Evolutionary conservation across 2,888 invertebrate species (phyloP).

Genomic region (Eupithecia inturbata): DNA sequence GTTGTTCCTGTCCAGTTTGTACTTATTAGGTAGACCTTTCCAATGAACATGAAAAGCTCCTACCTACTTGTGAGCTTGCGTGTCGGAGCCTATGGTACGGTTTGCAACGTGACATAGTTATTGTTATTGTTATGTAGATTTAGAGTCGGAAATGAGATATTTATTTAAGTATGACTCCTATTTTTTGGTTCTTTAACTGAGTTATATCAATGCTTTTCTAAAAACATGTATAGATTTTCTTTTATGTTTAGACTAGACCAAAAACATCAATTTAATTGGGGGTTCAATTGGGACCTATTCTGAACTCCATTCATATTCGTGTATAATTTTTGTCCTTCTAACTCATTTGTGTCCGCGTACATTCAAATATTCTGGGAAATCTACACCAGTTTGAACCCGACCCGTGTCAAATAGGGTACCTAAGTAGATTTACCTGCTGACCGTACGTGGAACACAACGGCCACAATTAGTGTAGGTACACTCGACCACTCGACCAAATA

Average conservation of each 20-base stretch:
- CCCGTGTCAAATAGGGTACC: slow-evolving; percentile 6
- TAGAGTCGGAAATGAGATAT: neutral
- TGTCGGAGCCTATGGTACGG: slow-evolving; percentile 21
- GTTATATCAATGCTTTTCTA: neutral
- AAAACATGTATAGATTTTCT: neutral
- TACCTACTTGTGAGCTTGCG: slow-evolving; percentile 53
- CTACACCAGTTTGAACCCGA: neutral
- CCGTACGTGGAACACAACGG: slow-evolving; percentile 3
- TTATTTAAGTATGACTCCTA: neutral
- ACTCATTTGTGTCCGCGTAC: neutral
- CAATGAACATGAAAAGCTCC: slow-evolving; percentile 31
- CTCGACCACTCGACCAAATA: slow-evolving; percentile 19
- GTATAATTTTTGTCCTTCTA: neutral
- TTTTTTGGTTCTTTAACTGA: neutral
- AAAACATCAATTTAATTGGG: neutral
- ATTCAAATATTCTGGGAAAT: slow-evolving; percentile 5
- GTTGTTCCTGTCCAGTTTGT: neutral
- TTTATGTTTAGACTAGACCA: neutral
- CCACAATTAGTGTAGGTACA: slow-evolving; percentile 21
- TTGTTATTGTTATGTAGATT: slow-evolving; percentile 11
- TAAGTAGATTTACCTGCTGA: slow-evolving; percentile 12
- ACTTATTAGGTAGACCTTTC: slow-evolving; percentile 1
- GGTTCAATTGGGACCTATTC: too few species aligned
- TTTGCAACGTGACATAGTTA: neutral
- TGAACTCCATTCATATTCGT: neutral